Evolutionary conservation across 2,888 invertebrate species (phyloP).

Genomic region (Malacosoma neustria): DNA sequence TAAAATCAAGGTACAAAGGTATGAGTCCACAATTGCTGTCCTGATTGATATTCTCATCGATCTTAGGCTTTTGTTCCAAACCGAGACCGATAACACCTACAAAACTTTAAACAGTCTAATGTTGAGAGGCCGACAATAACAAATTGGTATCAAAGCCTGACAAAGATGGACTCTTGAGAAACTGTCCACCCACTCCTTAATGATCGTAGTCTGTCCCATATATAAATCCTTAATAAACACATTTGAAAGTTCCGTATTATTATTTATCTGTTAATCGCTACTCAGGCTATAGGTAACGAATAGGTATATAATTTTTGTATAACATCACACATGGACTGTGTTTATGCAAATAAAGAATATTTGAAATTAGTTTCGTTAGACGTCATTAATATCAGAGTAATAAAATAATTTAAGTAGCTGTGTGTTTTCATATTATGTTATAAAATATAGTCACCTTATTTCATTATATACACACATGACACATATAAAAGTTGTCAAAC

Average conservation of each 20-base stretch:
- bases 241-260: not conserved
- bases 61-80: slow-evolving; percentile 16
- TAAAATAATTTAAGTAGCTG: no score
- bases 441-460: no score
- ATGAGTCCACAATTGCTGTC: slow-evolving; percentile 7
- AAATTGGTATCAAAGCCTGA: slow-evolving; percentile 72
- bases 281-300: no score
- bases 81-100: slow-evolving; percentile 42
- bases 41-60: slow-evolving; percentile 14
- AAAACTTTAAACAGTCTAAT: slow-evolving; percentile 64
- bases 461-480: no score
- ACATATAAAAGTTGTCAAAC: no score
- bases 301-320: no score
- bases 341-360: no score
- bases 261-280: no score
- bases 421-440: no score
- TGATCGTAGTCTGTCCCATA: slow-evolving; percentile 62
- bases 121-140: slow-evolving; percentile 69
- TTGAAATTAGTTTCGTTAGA: no score
- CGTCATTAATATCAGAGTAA: no score
- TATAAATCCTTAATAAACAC: slow-evolving; percentile 55
- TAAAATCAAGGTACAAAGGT: not conserved
- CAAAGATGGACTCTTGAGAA: slow-evolving; percentile 72
- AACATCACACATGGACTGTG: no score
- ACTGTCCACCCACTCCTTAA: slow-evolving; percentile 72